Evolutionary conservation across 1,140 invertebrate genomes (phyloP), one percentile per base, ranked within the genome.

Genomic region (Pristionchus pacificus): DNA sequence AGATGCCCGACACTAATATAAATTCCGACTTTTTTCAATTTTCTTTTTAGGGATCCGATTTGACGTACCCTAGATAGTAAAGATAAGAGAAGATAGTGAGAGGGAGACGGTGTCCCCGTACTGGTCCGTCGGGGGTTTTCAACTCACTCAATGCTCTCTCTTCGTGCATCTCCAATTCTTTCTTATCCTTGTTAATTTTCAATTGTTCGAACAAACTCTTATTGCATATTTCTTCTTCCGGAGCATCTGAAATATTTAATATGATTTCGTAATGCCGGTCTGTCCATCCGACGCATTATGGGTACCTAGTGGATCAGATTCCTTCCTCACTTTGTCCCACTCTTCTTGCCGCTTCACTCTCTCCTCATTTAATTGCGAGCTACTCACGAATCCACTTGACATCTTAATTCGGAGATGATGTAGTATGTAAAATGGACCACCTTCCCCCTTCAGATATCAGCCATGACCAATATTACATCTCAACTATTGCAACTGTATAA

Each of bases 161-260:
- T 86, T 96, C 93, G 85, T 96, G 93, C 88, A 90, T 93, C 87
- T 96, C 93, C 38, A 91, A 87, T 80, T 96, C 91, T 78, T 91
- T 91, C 84, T 91, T 92, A 60, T 90, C 88, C 82, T 92, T 93
- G 80, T 95, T 92, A 80, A 95, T 93, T 85, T 96, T 90, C 6
- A 97, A 85, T 58, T 91, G 88, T 61, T 95, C 92, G 85, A 88
- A 97, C 15, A 96, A 85, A 6, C 92, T 92, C 70, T 93, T 86
- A 15, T 87, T 88, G 84, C 96, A 93, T 70, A 82, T 74, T 65
- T 84, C 83, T 75, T 86, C 85, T 82, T 93, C 92, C 14, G 49
- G 28, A 38, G 89, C 89, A 84, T 92, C 93, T 93, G 75, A 60
- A 78, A 78, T 31, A 69, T 68, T 65, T 30, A 59, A 55, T 31